Conservation (phyloP, 2,797 vertebrate species). For the Pseudochaenichthys georgianus region DNA sequence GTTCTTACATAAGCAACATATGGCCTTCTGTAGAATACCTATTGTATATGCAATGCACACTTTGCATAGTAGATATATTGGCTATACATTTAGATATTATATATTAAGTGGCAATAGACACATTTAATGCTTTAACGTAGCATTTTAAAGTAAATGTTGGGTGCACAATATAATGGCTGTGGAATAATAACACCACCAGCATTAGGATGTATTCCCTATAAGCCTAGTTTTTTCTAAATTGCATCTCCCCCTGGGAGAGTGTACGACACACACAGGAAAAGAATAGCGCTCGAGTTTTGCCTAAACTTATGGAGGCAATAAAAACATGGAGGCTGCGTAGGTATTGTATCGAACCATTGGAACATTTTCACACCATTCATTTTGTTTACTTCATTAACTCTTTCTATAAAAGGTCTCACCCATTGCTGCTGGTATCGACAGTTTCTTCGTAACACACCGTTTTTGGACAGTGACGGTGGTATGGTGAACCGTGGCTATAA, state of each 20-base stretch:
- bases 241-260: too few relatives aligned
- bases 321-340: too few relatives aligned
- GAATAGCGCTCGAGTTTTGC: too few relatives aligned
- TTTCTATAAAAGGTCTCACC: too few relatives aligned
- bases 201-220: too few relatives aligned
- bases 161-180: too few relatives aligned
- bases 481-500: background rate
- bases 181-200: too few relatives aligned
- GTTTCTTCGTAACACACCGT: background rate
- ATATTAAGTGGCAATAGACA: background rate
- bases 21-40: background rate
- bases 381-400: background rate
- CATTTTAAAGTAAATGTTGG: too few relatives aligned
- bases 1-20: background rate
- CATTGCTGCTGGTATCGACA: background rate
- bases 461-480: background rate
- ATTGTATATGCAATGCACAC: background rate
- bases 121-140: too few relatives aligned
- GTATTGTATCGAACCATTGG: background rate
- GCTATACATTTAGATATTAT: background rate
- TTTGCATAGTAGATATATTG: background rate
- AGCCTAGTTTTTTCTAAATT: too few relatives aligned
- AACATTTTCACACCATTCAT: background rate
- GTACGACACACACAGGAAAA: too few relatives aligned
- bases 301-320: too few relatives aligned